These are phyloP conservation scores for Trinectes maculatus DNA, from an alignment of 2,113 vertebrate genomes.

Conservation along the genomic window DNA sequence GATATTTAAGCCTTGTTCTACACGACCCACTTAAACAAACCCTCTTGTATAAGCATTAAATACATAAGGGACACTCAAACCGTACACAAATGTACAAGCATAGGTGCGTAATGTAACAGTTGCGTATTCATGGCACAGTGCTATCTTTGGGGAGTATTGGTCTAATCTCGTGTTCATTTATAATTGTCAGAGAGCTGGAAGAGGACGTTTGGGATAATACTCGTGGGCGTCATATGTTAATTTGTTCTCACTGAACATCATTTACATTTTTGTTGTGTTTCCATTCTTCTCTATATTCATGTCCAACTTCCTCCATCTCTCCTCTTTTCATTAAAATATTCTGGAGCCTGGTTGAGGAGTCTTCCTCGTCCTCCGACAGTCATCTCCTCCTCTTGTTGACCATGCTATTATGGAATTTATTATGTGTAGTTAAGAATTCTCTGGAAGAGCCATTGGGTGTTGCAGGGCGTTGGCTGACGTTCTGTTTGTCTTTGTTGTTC, in stretches of 20 bases:
- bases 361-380: background rate
- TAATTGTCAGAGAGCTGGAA: conserved; percentile 9
- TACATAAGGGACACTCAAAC: background rate
- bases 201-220: conserved; percentile 2
- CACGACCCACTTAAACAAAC: conserved; percentile 1
- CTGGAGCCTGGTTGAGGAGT: conserved; percentile 4
- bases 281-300: background rate
- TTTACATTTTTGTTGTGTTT: background rate
- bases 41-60: conserved; percentile 6
- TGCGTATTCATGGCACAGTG: conserved; percentile 44
- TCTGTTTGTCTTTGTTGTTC: background rate
- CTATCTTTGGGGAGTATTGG: conserved; percentile 49
- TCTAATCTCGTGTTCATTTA: conserved; percentile 18
- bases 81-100: conserved; percentile 21
- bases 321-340: conserved; percentile 24
- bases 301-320: conserved; percentile 5
- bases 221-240: background rate
- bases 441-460: conserved; percentile 35
- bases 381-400: background rate
- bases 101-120: conserved; percentile 48
- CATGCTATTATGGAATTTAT: background rate
- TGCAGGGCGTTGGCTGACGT: conserved; percentile 26
- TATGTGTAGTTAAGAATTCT: conserved; percentile 16
- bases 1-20: conserved; percentile 21
- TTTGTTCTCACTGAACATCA: background rate